Base-by-base conservation (phyloP, 2,888 invertebrate species). In the Alloplasta piceator region DNA sequence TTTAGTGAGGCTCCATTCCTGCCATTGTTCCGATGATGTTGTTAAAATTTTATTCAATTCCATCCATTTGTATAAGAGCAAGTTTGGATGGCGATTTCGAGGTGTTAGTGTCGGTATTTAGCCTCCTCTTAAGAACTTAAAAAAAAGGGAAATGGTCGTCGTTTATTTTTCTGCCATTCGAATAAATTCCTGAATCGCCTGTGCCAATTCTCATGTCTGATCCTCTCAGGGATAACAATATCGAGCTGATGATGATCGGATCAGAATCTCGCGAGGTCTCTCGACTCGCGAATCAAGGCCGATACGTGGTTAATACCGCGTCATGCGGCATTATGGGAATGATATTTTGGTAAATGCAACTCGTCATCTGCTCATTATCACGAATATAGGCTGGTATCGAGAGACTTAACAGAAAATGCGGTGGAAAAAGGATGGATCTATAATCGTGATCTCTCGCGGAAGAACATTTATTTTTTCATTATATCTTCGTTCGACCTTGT, bases 261-360 rank as follows among this genome's bases (percentile, higher is more conserved):
- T 72, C 10, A 64, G 58, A 55, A 71, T 78, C 71, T 66, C 74
- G 3, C 26, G 76, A 74, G 78, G 73, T 38, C 61, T 67, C 55
- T 66, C 60, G 79, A 63, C 68, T 68, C 50, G 48, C n/a, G n/a
- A n/a, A 67, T 46, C 61, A 72, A 76, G 72, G 72, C 56, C 43
- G 50, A 55, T 43, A n/a, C 68, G 72, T 72, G 80, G 76, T 80
- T 64, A 41, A n/a, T 5, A 46, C 70, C 38, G 48, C 41, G 9
- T 50, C 7, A n/a, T 46, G 74, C 68, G 74, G 68, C 41, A 74
- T 68, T 26, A 68, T 63, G 56, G 52, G 43, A 78, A 78, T 70
- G 50, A 70, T 56, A 79, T 79, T 79, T 79, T 74, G 78, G 78
- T 67, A 76, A 80, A 80, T 9, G 66, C 70, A 39, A 55, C 38